These are phyloP conservation scores for Osmerus mordax DNA, from an alignment of 2,113 vertebrate genomes.

Conservation along the genomic window DNA sequence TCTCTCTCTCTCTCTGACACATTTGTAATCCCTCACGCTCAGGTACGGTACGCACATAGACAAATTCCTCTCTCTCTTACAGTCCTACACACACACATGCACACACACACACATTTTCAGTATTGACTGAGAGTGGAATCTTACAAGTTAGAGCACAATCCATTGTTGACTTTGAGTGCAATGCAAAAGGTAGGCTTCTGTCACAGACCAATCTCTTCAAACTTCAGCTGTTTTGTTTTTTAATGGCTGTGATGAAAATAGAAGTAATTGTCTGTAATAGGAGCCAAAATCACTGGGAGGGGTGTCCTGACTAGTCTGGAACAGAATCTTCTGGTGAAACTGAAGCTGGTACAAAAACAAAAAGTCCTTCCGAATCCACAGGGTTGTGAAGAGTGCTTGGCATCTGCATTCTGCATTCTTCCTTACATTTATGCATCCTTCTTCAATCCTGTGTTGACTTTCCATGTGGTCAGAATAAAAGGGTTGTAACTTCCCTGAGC, in stretches of 20 bases:
- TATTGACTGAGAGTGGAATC: neutral
- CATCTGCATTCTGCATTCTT: neutral
- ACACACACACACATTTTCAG: neutral
- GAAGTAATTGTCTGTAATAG: constrained; percentile 4
- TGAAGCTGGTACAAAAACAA: neutral
- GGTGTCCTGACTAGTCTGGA: neutral
- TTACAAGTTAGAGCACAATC: no score
- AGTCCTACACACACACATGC: neutral
- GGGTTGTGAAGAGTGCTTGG: neutral
- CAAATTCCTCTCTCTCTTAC: neutral
- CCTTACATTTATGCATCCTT: neutral
- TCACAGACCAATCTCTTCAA: neutral
- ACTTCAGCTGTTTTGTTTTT: neutral
- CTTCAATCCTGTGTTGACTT: neutral
- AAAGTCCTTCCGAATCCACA: neutral
- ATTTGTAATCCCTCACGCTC: neutral
- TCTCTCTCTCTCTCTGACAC: neutral
- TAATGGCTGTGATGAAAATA: constrained; percentile 3
- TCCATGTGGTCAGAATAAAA: neutral
- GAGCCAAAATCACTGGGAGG: constrained; percentile 2
- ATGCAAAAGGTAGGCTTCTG: neutral
- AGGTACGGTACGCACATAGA: neutral
- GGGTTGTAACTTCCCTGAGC: neutral
- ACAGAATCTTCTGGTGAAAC: neutral
- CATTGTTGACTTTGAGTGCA: neutral